phyloP scores from a whole-genome alignment of 2,888 invertebrate genomes.

The Endotricha flammealis region DNA sequence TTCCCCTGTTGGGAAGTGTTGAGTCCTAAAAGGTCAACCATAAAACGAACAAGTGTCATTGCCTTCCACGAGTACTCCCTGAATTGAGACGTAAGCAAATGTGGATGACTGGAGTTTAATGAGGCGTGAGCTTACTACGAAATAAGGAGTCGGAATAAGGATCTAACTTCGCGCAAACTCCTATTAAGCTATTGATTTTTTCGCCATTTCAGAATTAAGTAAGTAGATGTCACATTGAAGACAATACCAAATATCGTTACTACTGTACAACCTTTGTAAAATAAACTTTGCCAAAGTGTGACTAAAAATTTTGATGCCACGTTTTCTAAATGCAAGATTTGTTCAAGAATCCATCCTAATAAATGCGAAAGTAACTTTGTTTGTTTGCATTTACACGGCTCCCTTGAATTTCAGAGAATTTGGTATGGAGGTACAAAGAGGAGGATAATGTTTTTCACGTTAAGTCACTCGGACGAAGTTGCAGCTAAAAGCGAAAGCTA shows the following conservation, averaged over 20 bases:
- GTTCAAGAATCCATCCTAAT: no score
- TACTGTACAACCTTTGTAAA: no score
- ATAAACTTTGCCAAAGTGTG: no score
- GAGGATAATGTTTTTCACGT: no score
- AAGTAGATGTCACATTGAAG: constrained; percentile 33
- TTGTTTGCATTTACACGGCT: constrained; percentile 16
- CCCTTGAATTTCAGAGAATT: constrained; percentile 21
- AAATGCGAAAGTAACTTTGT: no score
- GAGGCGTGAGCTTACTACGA: constrained; percentile 47
- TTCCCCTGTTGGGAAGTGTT: constrained; percentile 31
- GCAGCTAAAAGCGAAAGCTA: no score
- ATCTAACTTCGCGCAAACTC: constrained; percentile 46
- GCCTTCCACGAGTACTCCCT: constrained; percentile 43
- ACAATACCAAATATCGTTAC: constrained; percentile 10
- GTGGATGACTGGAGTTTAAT: constrained; percentile 58
- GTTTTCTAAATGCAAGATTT: no score
- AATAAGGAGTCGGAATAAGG: no score
- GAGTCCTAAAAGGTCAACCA: constrained; percentile 46
- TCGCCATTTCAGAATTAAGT: constrained; percentile 38
- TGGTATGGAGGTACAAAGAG: no score
- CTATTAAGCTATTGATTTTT: constrained; percentile 44
- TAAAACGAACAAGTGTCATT: constrained; percentile 61
- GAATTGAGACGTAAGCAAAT: constrained; percentile 59
- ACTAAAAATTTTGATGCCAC: no score
- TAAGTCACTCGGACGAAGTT: no score